phyloP scores from a whole-genome alignment of 2,113 vertebrate species.

The Elephas maximus region DNA sequence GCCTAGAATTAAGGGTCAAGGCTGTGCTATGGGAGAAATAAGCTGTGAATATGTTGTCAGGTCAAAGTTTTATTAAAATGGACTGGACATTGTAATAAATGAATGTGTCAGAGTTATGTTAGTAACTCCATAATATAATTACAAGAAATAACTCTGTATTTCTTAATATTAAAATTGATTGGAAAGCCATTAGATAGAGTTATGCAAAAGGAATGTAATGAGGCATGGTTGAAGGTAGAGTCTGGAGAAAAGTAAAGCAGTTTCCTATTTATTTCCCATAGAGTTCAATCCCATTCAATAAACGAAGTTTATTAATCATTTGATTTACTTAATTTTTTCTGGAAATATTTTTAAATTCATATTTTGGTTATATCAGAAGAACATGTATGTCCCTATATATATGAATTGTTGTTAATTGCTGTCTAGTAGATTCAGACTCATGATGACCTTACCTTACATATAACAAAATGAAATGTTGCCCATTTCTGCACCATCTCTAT shows the following conservation, averaged over 20 bases:
- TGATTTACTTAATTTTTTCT: background rate
- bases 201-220: conserved; percentile 25
- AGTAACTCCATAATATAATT: background rate
- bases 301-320: conserved; percentile 23
- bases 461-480: no score
- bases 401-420: no score
- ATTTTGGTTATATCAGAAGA: background rate
- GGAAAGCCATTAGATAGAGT: background rate
- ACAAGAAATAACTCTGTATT: background rate
- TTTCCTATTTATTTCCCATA: conserved; percentile 29
- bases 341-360: background rate
- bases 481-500: no score
- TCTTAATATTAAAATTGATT: conserved; percentile 46
- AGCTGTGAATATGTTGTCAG: background rate
- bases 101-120: conserved; percentile 10
- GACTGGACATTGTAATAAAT: conserved; percentile 18
- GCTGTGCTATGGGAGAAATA: background rate
- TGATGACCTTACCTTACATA: no score
- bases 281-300: conserved; percentile 24
- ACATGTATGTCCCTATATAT: background rate
- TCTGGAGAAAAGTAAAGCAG: conserved; percentile 4
- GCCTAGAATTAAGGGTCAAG: background rate
- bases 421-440: no score
- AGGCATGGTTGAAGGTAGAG: conserved; percentile 4
- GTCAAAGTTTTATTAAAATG: background rate